phyloP scores from a whole-genome alignment of 2,888 invertebrate genomes.

The Congeria kusceri region DNA sequence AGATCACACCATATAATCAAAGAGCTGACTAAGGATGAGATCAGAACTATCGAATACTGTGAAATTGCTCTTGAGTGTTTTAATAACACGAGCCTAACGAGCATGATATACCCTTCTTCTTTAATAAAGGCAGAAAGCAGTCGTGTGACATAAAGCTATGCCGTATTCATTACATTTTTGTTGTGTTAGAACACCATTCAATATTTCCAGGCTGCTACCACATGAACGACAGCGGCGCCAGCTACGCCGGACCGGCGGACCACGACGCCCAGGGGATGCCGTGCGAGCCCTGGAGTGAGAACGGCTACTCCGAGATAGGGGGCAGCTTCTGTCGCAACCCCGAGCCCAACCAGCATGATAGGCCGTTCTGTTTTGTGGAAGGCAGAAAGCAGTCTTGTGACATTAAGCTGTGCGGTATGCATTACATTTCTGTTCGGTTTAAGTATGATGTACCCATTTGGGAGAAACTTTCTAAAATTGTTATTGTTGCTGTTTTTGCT shows the following conservation, averaged over 20 bases:
- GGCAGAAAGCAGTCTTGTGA: background rate
- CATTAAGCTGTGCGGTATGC: background rate
- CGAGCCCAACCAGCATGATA: background rate
- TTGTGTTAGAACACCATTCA: background rate
- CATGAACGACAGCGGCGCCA: background rate
- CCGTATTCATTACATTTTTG: background rate
- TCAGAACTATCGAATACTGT: too few relatives aligned
- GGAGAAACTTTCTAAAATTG: too few relatives aligned
- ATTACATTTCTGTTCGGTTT: background rate
- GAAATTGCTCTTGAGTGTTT: too few relatives aligned
- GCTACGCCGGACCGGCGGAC: constrained; percentile 5
- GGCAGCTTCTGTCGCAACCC: constrained; percentile 15
- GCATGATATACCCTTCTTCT: constrained; percentile 2
- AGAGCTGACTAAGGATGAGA: too few relatives aligned
- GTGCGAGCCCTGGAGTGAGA: constrained; percentile 13
- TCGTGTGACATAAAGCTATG: background rate
- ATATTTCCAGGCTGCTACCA: constrained; percentile 10
- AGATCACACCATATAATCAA: too few relatives aligned
- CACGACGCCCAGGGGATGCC: background rate
- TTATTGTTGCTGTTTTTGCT: too few relatives aligned
- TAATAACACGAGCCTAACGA: too few relatives aligned
- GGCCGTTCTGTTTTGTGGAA: constrained; percentile 9
- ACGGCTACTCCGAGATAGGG: background rate
- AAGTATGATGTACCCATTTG: too few relatives aligned
- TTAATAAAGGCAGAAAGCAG: background rate